Base-by-base conservation (phyloP, 1,140 invertebrate genomes). In the Oryctes rhinoceros region DNA sequence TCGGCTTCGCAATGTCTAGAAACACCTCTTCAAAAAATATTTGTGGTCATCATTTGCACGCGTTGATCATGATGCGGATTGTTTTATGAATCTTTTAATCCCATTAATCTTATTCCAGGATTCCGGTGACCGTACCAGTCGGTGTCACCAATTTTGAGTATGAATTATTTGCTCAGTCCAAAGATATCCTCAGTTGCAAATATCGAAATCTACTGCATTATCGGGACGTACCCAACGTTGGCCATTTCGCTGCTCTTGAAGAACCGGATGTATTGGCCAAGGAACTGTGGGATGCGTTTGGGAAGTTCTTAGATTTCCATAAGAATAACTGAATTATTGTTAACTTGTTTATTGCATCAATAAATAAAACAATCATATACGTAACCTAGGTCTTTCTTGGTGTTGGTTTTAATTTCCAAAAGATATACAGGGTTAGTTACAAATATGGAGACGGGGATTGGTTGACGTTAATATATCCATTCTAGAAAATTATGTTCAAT, bases 201-300 rank as follows among this genome's bases (percentile, higher is more conserved):
- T 80, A 35, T 20, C n/a, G 7, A 5, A 71, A 78, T 48, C 15
- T 80, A 37, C n/a, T 80, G 10, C 80, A 80, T 62, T 44, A 20
- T 15, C 78, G 9, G 24, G 75, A 80, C 48, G 20, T 78, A 2
- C 49, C 49, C 20, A 48, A 67, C 7, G 80, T 75, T 44, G 80
- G 80, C 3, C 80, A 80, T 80, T 80, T 80, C 53, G 80, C 80
- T 37, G 80, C 80, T 24, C 78, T 80, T 37, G 80, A 80, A 78
- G 53, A 48, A 37, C 80, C 80, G 5, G 39, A 80, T 18, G 15
- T 78, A 1, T 20, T 80, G 13, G 49, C 80, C 5, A 35, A 80
- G 24, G 80, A 80, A n/a, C 11, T 80, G 15, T 80, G 75, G 75
- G 30, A n/a, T 0, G 75, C 80, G 9, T 75, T 80, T 18, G 35